Percentiles rank a stretch among this genome's conserved stretches.
Evolutionary conservation across 2,797 vertebrate species (phyloP).

Genomic region (Esox masquinongy): DNA sequence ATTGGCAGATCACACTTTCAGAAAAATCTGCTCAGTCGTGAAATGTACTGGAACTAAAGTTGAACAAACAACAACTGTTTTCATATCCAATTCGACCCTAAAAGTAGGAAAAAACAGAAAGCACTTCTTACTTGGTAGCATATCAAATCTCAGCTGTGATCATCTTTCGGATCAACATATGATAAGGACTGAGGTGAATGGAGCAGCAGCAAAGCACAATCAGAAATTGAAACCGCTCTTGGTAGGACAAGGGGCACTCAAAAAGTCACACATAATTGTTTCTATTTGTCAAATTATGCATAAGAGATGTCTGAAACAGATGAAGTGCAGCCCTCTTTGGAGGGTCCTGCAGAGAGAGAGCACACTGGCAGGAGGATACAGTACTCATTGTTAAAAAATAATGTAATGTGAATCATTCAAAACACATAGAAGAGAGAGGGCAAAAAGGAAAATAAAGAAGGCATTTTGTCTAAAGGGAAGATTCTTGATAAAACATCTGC

Average conservation of each 20-base stretch:
- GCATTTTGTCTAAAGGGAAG: neutral
- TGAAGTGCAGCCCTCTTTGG: neutral
- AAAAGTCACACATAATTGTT: neutral
- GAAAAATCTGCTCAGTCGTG: neutral
- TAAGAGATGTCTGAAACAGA: neutral
- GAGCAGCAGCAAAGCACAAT: neutral
- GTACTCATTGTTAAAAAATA: neutral
- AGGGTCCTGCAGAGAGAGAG: conserved; percentile 7
- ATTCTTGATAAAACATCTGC: neutral
- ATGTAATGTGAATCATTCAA: neutral
- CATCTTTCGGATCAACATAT: neutral
- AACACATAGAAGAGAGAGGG: neutral
- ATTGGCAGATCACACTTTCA: neutral
- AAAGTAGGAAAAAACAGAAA: neutral
- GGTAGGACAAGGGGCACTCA: neutral
- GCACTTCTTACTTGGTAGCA: neutral
- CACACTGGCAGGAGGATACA: neutral
- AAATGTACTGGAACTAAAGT: neutral
- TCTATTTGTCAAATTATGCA: conserved; percentile 1
- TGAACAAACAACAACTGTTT: neutral
- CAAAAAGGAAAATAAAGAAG: neutral
- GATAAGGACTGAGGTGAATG: neutral
- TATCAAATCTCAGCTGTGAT: neutral
- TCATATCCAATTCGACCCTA: neutral
- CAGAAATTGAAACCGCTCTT: neutral